Evolutionary conservation across 2,113 vertebrate species (phyloP), one percentile per base, ranked within the genome.

Genomic region (Numenius arquata): DNA sequence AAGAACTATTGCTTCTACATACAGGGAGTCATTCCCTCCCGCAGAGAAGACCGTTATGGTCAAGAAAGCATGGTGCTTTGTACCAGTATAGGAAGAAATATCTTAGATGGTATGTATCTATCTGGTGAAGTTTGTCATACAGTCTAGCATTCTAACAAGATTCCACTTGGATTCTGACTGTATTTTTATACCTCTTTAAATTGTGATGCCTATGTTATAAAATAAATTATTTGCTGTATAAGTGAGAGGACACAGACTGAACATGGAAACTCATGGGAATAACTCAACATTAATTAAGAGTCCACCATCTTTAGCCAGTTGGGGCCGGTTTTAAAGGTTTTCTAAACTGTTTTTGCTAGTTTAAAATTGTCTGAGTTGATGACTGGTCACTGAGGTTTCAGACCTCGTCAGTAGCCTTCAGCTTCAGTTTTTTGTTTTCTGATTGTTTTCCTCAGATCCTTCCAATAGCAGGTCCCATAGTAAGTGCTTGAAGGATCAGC

Each of bases 1-100:
- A 92, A 96, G 82, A 98, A 96, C 91, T 99, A 99, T 90, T 99
- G 99, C 95, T 99, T 99, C 96, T 97, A 22, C 13, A 81, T 99
- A 5, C 98, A 99, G 88, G 99, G 97, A 53, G 75, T 40, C 70
- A 91, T 99, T 77, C 92, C 93, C 8, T 98, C 97, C 61, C 98
- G 98, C 50, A 63, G 4, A 18, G 36, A n/a, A 18, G 98, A 98
- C 63, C 98, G 98, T 27, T 90, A 78, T 23, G 98, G 99, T 32
- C 97, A 98, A 70, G 61, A 98, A 53, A 99, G 99, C 86, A 2
- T 2, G 0, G 72, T 94, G 15, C 53, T 94, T 76, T 99, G 99
- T 85, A 98, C 97, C 5, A 92, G 80, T 9, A 11, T 41, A 1
- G 50, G 47, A 66, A 95, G 74, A 25, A 77, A 3, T 2, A 5